phyloP scores from a whole-genome alignment of 2,113 vertebrate species.

The Lota lota region DNA sequence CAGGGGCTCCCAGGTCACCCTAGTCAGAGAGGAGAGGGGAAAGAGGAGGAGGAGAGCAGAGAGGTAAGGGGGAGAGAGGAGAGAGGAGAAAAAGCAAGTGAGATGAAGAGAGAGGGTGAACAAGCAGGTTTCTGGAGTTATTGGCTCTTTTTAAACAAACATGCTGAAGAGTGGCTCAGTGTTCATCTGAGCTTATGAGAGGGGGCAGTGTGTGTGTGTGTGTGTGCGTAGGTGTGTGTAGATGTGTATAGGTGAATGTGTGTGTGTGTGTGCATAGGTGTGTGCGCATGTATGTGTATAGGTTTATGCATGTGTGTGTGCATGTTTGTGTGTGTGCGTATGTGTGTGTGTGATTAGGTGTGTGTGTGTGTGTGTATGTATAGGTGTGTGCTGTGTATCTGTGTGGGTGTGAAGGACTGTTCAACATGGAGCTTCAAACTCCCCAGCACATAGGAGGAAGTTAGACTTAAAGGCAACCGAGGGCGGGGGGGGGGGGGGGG shows the following conservation, averaged over 20 bases:
- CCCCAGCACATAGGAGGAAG: slow-evolving; percentile 5
- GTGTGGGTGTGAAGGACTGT: not conserved
- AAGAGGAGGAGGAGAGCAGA: slow-evolving; percentile 53
- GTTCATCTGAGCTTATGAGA: slow-evolving; percentile 53
- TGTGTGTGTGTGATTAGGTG: too few relatives aligned
- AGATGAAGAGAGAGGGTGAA: slow-evolving; percentile 38
- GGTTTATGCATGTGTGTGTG: too few relatives aligned
- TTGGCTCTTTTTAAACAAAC: slow-evolving; percentile 65
- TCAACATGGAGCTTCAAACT: slow-evolving; percentile 22
- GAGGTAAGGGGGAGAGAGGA: slow-evolving; percentile 66
- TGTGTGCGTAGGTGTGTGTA: slow-evolving; percentile 14
- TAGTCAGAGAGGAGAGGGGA: slow-evolving; percentile 64
- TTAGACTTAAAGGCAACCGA: not conserved
- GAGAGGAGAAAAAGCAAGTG: slow-evolving; percentile 59
- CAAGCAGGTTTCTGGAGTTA: slow-evolving; percentile 69
- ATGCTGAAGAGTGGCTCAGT: slow-evolving; percentile 70
- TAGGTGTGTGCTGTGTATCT: too few relatives aligned
- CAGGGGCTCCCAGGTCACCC: slow-evolving; percentile 92
- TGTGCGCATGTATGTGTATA: not conserved
- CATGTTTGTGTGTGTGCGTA: too few relatives aligned
- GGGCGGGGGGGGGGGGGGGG: not conserved
- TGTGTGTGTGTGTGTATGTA: too few relatives aligned
- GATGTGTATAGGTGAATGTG: slow-evolving; percentile 11
- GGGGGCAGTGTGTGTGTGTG: slow-evolving; percentile 39
- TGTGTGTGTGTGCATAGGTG: slow-evolving; percentile 15